These are phyloP conservation scores for Caenorhabditis sp. DNA, from an alignment of 2,888 invertebrate genomes.

Conservation along the genomic window DNA sequence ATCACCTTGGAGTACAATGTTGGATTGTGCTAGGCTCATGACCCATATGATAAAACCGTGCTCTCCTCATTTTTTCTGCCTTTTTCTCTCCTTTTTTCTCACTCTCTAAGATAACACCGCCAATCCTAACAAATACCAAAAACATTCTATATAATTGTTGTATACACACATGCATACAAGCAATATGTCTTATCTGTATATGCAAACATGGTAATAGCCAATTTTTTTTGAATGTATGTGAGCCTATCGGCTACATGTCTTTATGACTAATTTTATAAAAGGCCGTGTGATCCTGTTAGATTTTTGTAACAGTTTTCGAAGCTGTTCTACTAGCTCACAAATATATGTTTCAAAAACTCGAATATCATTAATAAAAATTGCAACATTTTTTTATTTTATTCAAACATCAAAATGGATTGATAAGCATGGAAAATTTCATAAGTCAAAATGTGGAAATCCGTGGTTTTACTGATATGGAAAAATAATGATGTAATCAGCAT, in stretches of 20 bases:
- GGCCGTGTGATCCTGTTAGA: too few species aligned
- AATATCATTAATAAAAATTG: too few species aligned
- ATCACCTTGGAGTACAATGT: neutral
- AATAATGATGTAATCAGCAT: too few species aligned
- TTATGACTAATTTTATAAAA: too few species aligned
- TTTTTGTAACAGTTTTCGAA: too few species aligned
- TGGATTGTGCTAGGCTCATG: constrained; percentile 1
- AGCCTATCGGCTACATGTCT: neutral
- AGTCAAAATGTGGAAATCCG: too few species aligned
- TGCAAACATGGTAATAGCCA: neutral
- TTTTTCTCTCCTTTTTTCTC: neutral
- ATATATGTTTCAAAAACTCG: too few species aligned
- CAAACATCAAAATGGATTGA: too few species aligned
- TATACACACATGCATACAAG: neutral
- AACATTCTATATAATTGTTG: neutral
- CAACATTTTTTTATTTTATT: too few species aligned
- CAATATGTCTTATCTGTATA: neutral
- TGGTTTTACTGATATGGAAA: too few species aligned
- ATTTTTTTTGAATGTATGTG: neutral
- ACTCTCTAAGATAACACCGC: neutral
- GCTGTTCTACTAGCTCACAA: too few species aligned
- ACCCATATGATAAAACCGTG: constrained; percentile 1
- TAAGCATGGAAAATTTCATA: too few species aligned
- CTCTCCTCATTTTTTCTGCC: neutral
- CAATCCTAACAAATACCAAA: constrained; percentile 1